A percentile compares a stretch with the other conserved stretches of the same genome.
Evolutionary conservation across 2,113 vertebrate species (phyloP).

Genomic region (Otus sunia): DNA sequence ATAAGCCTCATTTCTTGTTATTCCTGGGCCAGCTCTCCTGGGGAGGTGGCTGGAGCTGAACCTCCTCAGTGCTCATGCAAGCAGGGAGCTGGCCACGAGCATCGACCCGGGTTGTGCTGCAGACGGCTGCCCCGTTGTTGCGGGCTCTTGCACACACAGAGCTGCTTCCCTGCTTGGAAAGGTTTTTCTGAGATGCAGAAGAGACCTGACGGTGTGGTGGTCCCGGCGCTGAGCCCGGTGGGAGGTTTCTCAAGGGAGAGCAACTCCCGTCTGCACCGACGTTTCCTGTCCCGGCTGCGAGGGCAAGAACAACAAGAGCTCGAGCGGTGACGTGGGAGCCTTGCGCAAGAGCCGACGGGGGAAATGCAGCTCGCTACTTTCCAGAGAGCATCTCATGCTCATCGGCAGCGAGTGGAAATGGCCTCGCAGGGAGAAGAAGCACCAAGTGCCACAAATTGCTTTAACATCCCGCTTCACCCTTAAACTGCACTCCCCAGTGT

Average conservation of each 20-base stretch:
- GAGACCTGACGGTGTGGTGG: rapidly evolving
- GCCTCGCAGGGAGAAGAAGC: background rate
- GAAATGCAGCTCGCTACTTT: background rate
- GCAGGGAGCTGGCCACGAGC: background rate
- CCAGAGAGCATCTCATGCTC: background rate
- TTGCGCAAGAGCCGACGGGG: background rate
- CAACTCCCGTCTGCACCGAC: rapidly evolving
- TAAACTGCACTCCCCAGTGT: background rate
- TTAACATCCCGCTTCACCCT: background rate
- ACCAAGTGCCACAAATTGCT: background rate
- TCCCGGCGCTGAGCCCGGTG: rapidly evolving
- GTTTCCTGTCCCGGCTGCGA: background rate
- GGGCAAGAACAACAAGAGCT: background rate
- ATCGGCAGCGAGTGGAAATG: rapidly evolving
- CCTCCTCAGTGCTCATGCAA: background rate
- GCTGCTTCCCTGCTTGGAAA: background rate
- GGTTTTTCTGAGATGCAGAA: background rate
- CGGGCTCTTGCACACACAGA: rapidly evolving
- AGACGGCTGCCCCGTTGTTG: rapidly evolving
- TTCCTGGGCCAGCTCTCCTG: rapidly evolving
- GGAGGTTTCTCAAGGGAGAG: background rate
- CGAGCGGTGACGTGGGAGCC: background rate
- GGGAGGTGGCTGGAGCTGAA: background rate
- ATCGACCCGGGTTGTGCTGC: rapidly evolving
- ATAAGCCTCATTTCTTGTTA: background rate